Evolutionary conservation across 2,888 invertebrate species (phyloP).

Genomic region (Agrotis clavis): DNA sequence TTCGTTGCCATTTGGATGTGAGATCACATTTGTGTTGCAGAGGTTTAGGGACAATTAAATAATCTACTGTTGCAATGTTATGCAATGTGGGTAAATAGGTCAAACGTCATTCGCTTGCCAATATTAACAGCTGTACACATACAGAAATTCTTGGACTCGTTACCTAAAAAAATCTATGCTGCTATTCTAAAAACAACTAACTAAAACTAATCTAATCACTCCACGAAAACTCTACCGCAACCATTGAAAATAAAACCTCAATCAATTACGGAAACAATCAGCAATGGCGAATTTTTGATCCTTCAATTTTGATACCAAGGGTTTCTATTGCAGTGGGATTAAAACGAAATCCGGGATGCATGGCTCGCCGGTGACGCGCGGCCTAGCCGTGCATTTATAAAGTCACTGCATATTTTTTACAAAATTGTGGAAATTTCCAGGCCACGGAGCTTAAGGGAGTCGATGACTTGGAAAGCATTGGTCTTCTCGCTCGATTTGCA

Average conservation of each 20-base stretch:
- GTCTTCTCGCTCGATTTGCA: conserved; percentile 88
- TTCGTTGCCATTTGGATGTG: conserved; percentile 25
- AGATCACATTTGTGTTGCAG: conserved; percentile 15
- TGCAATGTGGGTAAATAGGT: conserved; percentile 42
- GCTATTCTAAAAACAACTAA: not conserved
- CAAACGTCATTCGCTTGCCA: conserved; percentile 16
- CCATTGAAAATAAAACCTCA: conserved; percentile 20
- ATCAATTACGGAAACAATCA: conserved; percentile 48
- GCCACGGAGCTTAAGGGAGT: conserved; percentile 82
- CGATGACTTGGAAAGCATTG: conserved; percentile 89
- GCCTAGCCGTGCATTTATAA: conserved; percentile 70
- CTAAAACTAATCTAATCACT: not conserved
- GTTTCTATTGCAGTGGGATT: conserved; percentile 63
- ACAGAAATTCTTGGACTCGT: not conserved
- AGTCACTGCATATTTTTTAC: conserved; percentile 73
- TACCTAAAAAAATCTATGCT: too few relatives aligned
- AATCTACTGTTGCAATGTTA: conserved; percentile 5
- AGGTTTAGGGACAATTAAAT: not conserved
- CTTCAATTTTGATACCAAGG: conserved; percentile 43
- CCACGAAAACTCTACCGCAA: not conserved
- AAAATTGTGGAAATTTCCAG: conserved; percentile 85
- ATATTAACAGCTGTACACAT: conserved; percentile 17
- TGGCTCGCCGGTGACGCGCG: conserved; percentile 58
- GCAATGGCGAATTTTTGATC: conserved; percentile 31
- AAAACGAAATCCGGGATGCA: conserved; percentile 60